A percentile compares a stretch with the other conserved stretches of the same genome.
These are phyloP conservation scores for Meloidogyne floridensis DNA, from an alignment of 1,140 invertebrate species.

Conservation along the genomic window DNA sequence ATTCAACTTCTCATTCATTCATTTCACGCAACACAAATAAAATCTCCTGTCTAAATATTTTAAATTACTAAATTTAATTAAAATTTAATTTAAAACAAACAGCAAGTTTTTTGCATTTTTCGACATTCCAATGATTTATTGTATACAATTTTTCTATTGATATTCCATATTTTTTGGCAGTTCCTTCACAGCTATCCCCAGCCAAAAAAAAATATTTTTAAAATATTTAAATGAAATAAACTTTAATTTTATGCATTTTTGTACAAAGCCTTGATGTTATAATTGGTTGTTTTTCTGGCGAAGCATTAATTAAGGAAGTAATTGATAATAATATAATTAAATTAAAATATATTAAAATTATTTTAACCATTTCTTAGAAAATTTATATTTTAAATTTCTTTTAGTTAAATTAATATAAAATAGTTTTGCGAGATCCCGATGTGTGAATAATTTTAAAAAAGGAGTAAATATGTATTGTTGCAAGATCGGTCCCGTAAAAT, in stretches of 20 bases:
- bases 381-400: no score
- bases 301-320: neutral
- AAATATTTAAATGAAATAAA: neutral
- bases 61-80: neutral
- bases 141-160: neutral
- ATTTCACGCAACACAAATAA: neutral
- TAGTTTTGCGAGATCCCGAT: no score
- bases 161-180: conserved; percentile 1
- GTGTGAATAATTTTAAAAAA: no score
- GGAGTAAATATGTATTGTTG: no score
- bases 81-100: neutral
- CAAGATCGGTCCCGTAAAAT: no score
- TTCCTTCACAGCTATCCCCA: conserved; percentile 16
- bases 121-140: conserved; percentile 11
- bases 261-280: conserved; percentile 8
- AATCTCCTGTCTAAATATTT: neutral
- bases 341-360: no score
- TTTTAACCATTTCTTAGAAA: no score
- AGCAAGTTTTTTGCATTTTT: conserved; percentile 18
- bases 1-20: neutral
- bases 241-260: conserved; percentile 15
- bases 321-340: neutral
- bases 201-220: neutral
- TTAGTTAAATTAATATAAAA: no score
- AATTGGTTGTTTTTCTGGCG: neutral